A percentile compares a stretch with the other conserved stretches of the same genome.
These are phyloP conservation scores for Microplitis manilae DNA, from an alignment of 2,888 invertebrate genomes.

Conservation along the genomic window DNA sequence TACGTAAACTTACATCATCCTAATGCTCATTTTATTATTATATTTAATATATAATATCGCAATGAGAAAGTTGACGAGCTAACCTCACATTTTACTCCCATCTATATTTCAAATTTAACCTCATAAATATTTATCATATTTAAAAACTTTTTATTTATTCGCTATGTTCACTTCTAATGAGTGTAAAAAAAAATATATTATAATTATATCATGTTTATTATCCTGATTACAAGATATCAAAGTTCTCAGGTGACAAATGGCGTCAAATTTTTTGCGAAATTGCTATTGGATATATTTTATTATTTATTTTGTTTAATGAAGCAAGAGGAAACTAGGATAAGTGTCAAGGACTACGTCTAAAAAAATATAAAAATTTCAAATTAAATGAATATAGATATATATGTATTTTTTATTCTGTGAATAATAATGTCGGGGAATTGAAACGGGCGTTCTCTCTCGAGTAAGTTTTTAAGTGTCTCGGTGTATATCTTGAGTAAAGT, in stretches of 20 bases:
- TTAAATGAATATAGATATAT: neutral
- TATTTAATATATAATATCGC: neutral
- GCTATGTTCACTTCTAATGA: too few relatives aligned
- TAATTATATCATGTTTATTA: neutral
- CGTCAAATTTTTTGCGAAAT: neutral
- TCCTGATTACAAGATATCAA: neutral
- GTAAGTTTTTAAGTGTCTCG: slow-evolving; percentile 6
- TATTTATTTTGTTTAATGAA: neutral
- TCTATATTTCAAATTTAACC: neutral
- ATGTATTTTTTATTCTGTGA: neutral
- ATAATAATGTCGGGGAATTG: slow-evolving; percentile 19
- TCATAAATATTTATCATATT: too few relatives aligned
- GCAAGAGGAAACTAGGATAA: neutral
- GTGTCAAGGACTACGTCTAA: neutral
- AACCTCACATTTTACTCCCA: neutral
- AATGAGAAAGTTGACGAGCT: neutral
- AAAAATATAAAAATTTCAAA: neutral
- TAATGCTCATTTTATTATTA: neutral
- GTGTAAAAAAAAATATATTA: too few relatives aligned
- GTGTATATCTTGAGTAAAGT: slow-evolving; percentile 33
- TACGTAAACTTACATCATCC: slow-evolving; percentile 14
- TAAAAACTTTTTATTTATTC: too few relatives aligned
- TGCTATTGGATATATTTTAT: neutral
- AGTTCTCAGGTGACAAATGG: neutral
- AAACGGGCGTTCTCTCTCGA: neutral